phyloP scores from a whole-genome alignment of 1,140 invertebrate species.

The Drosophila varians region DNA sequence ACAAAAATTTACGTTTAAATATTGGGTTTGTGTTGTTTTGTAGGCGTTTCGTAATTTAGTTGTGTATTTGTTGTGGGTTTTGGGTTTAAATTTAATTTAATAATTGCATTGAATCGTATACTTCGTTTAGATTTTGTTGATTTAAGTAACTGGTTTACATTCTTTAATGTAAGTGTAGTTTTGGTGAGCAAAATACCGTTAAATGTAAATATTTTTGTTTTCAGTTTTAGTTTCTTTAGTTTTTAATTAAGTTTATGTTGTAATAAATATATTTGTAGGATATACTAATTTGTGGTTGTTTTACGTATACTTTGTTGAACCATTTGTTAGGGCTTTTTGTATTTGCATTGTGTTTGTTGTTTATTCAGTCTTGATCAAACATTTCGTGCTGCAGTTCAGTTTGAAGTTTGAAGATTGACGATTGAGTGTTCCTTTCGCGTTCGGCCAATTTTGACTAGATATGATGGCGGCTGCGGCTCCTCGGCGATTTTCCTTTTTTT shows the following conservation, averaged over 20 bases:
- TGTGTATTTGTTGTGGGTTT: conserved; percentile 8
- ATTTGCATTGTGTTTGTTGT: conserved; percentile 32
- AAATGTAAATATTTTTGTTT: conserved; percentile 53
- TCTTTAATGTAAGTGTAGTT: conserved; percentile 47
- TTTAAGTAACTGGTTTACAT: conserved; percentile 56
- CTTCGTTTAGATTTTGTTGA: conserved; percentile 71
- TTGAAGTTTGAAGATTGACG: too few species aligned
- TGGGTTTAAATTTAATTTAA: conserved; percentile 68
- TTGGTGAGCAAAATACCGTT: conserved; percentile 77
- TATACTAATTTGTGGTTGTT: conserved; percentile 52
- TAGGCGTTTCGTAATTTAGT: background rate
- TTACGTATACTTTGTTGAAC: conserved; percentile 83
- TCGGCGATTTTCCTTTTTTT: conserved; percentile 18
- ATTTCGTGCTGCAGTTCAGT: conserved; percentile 45
- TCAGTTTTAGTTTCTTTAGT: conserved; percentile 40
- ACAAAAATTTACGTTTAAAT: conserved; percentile 54
- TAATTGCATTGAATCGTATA: conserved; percentile 83
- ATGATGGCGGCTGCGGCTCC: conserved; percentile 24
- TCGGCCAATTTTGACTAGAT: conserved; percentile 53
- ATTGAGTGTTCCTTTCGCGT: conserved; percentile 18
- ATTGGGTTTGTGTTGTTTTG: conserved; percentile 34
- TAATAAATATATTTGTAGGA: conserved; percentile 69
- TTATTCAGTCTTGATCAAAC: conserved; percentile 72
- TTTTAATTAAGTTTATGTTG: conserved; percentile 26
- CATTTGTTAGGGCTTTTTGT: conserved; percentile 62